Percentiles rank a stretch among this genome's conserved stretches.
Conservation (phyloP, 2,113 vertebrate species). For the Melanotaenia duboulayi region DNA sequence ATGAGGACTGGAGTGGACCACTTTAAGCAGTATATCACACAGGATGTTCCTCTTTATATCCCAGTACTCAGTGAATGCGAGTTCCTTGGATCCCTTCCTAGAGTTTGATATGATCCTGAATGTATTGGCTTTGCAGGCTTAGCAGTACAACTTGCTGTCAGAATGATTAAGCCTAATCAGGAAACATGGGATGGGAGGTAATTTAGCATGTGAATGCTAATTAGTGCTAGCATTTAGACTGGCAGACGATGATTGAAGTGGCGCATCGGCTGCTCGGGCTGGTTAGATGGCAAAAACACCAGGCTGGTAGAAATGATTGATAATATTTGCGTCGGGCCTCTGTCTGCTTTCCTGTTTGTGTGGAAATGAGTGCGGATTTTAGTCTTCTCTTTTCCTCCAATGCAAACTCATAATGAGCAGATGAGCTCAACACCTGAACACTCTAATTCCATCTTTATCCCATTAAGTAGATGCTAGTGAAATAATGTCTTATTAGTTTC, state of each 20-base stretch:
- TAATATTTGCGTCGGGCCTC: slow-evolving; percentile 49
- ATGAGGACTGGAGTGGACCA: background rate
- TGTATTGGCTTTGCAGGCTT: slow-evolving; percentile 49
- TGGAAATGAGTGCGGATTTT: slow-evolving; percentile 38
- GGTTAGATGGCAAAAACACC: slow-evolving; percentile 72
- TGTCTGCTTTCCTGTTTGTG: slow-evolving; percentile 51
- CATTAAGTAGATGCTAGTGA: slow-evolving; percentile 60
- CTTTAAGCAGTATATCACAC: background rate
- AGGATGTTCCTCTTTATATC: slow-evolving; percentile 8
- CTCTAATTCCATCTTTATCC: slow-evolving; percentile 71
- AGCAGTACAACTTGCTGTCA: slow-evolving; percentile 70
- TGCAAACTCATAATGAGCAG: slow-evolving; percentile 69
- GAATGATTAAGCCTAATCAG: slow-evolving; percentile 78
- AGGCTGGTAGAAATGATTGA: slow-evolving; percentile 73
- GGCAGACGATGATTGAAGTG: slow-evolving; percentile 78
- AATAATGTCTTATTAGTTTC: slow-evolving; percentile 65
- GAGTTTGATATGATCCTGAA: slow-evolving; percentile 31
- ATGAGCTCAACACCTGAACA: slow-evolving; percentile 74
- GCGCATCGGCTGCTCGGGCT: slow-evolving; percentile 68
- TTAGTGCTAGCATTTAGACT: slow-evolving; percentile 78
- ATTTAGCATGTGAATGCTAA: slow-evolving; percentile 83
- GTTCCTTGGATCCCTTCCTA: slow-evolving; percentile 35
- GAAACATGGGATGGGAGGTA: slow-evolving; percentile 78
- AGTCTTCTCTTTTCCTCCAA: slow-evolving; percentile 37
- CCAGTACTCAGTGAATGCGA: slow-evolving; percentile 10